Evolutionary conservation across 1,140 invertebrate genomes (phyloP), one percentile per base, ranked within the genome.

Genomic region (Tribolium madens): DNA sequence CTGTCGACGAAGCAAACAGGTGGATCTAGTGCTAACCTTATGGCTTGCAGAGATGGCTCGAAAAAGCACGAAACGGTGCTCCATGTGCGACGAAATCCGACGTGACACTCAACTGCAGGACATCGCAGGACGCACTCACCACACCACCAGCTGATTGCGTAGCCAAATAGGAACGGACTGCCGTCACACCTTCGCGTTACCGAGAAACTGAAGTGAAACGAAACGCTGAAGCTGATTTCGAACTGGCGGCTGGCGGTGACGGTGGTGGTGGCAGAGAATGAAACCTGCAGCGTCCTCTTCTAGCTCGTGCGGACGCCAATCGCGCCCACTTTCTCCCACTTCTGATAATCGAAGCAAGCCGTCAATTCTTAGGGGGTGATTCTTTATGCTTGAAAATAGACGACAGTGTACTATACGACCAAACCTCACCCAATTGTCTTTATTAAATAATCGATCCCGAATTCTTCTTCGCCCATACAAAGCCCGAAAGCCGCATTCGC

Each of bases 121-220:
- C 57, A 64, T 64, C 26, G 57, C 57, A 64, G 26, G 57, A 64
- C 57, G 57, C 57, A 64, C 57, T 33, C 57, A 64, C 57, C 57
- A 64, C 57, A 64, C 13, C 57, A 64, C 57, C 57, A 64, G 57
- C 57, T 64, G 57, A 64, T 64, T 64, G 57, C 57, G 57, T 64
- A 33, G 57, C 57, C 26, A n/a, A 33, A 26, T 26, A 33, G 57
- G 57, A 64, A 18, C 57, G 57, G 21, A 33, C 57, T 64, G 14
- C n/a, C 57, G 21, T 64, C 57, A 33, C 57, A 64, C 57, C 26
- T 33, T 10, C 57, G 13, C 57, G 57, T 31, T 64, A 64, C 57
- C 57, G 57, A 64, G 57, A 64, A 13, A 64, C 57, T 64, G 26
- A 64, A 64, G 17, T 33, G 52, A 57, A 57, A 53, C 15, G 50